Evolutionary conservation across 2,113 vertebrate species (phyloP).

Genomic region (Lepidothrix coronata): DNA sequence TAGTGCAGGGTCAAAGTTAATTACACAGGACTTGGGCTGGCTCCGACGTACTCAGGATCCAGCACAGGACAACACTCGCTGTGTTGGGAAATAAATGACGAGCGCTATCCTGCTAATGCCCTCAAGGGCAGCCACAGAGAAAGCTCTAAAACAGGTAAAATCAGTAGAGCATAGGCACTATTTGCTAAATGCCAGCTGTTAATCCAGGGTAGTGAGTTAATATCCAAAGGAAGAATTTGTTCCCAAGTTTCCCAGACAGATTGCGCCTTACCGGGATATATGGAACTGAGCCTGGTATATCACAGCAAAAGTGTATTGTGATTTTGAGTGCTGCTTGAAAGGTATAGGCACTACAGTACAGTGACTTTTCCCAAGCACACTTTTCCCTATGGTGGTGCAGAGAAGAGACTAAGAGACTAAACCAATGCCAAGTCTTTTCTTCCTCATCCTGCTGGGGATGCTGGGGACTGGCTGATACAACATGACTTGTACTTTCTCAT

Average conservation of each 20-base stretch:
- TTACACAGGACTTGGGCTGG: neutral
- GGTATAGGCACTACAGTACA: neutral
- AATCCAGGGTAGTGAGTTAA: neutral
- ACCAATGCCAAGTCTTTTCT: neutral
- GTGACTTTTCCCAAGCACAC: neutral
- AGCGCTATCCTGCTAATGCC: neutral
- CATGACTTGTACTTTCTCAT: fast-evolving
- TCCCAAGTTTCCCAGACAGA: neutral
- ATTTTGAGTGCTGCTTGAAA: neutral
- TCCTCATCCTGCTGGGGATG: neutral
- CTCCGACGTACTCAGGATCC: neutral
- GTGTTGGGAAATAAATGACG: neutral
- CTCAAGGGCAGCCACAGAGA: neutral
- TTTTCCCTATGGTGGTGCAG: neutral
- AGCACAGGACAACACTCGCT: neutral
- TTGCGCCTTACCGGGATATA: neutral
- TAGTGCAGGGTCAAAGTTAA: neutral
- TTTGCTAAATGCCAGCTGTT: conserved; percentile 3
- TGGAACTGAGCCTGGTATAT: neutral
- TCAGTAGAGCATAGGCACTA: neutral
- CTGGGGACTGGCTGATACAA: neutral
- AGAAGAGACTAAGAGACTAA: neutral
- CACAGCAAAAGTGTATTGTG: neutral
- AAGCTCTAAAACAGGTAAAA: neutral
- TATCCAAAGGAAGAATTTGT: conserved; percentile 5